Base-by-base conservation (phyloP, 2,113 vertebrate genomes). In the Astatotilapia flaviijosephi region DNA sequence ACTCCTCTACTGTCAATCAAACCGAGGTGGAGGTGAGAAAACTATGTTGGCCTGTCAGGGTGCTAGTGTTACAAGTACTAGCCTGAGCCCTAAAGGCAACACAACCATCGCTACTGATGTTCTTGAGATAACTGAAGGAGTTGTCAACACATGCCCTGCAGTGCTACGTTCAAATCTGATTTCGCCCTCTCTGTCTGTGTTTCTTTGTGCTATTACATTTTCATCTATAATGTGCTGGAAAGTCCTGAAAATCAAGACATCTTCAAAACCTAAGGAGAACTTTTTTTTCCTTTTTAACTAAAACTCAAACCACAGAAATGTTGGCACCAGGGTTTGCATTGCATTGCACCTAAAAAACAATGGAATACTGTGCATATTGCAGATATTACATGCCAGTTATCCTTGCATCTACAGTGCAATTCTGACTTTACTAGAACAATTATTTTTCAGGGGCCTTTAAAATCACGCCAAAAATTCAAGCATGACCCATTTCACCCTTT, bases 71-170 rank as follows among this genome's bases (percentile, higher is more conserved):
- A 90, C 85, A 91, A 85, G 70, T 90, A 91, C 88, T 88, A 89
- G 82, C 84, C 82, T 82, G 82, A 83, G 86, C 86, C 93, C 93
- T 65, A 33, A 82, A 88, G 94, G 93, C 81, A 92, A 90, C 92
- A 91, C 92, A 86, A 79, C 53, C 58, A 17, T 65, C 4, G 84
- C 82, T 91, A 60, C 84, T 51, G 88, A 86, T 88, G 70, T 84
- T 93, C 81, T 68, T 49, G 23, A 87, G 84, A 84, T 81, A 84
- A 58, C 86, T 84, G 51, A 45, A 86, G 81, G 86, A 87, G 88
- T 65, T 95, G 92, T 94, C 90, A 89, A 90, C 88, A 92, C 89
- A 88, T 88, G 87, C 86, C 90, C 89, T 80, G 53, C 83, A 89
- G 84, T 73, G 79, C 55, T 86, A 9, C 35, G 13, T 65, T 33